phyloP scores from a whole-genome alignment of 1,140 invertebrate genomes.

The Leptonema lineaticorne region DNA sequence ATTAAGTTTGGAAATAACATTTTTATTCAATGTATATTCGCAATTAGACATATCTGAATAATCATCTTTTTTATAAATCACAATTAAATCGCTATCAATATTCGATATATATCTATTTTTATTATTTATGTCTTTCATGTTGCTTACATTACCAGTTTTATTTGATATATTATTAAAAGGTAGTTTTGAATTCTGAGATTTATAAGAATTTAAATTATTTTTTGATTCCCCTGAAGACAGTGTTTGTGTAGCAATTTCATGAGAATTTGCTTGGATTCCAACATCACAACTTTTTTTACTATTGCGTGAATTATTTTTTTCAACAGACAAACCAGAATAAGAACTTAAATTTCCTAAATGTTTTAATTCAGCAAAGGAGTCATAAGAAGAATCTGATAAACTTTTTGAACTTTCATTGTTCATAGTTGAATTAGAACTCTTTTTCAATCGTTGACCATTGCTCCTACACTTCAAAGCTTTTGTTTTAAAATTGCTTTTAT shows the following conservation, averaged over 20 bases:
- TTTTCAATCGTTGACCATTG: conserved; percentile 35
- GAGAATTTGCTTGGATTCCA: conserved; percentile 60
- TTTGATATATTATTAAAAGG: conserved; percentile 12
- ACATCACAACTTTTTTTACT: conserved; percentile 56
- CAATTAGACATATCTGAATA: not conserved
- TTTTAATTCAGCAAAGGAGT: conserved; percentile 48
- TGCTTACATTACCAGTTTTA: conserved; percentile 8
- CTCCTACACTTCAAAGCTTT: conserved; percentile 29
- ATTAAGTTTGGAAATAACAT: not conserved
- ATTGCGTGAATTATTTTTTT: conserved; percentile 55
- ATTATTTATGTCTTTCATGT: conserved; percentile 43
- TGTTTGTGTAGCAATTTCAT: conserved; percentile 63
- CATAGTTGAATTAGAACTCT: conserved; percentile 32
- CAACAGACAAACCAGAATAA: conserved; percentile 52
- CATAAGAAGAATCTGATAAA: conserved; percentile 40
- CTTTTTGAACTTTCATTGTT: conserved; percentile 29
- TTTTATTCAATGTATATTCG: conserved; percentile 29
- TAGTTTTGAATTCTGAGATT: conserved; percentile 28
- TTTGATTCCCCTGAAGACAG: conserved; percentile 40
- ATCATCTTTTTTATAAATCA: conserved; percentile 43
- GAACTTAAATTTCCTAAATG: conserved; percentile 51
- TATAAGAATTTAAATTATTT: conserved; percentile 31
- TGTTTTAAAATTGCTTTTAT: conserved; percentile 27
- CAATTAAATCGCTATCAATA: conserved; percentile 42
- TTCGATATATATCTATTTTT: conserved; percentile 37